A percentile compares a stretch with the other conserved stretches of the same genome.
These are phyloP conservation scores for Drosophila kohkoa DNA, from an alignment of 1,140 invertebrate genomes.

Conservation along the genomic window DNA sequence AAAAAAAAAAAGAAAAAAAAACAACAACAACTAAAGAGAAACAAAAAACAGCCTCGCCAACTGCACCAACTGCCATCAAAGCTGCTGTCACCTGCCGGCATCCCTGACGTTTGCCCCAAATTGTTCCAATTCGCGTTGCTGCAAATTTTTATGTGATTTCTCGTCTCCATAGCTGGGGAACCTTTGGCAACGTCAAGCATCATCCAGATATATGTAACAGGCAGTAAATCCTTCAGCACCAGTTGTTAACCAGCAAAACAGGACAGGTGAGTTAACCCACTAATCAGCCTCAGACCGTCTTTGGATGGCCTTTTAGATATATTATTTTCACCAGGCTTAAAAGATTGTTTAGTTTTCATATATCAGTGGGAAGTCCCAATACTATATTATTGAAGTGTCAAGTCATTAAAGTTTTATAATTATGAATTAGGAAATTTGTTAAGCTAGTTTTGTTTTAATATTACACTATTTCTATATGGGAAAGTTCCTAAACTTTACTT, in stretches of 20 bases:
- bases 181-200: slow-evolving; percentile 55
- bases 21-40: background rate
- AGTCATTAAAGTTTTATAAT: no score
- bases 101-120: slow-evolving; percentile 15
- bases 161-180: slow-evolving; percentile 61
- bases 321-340: no score
- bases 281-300: no score
- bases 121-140: slow-evolving; percentile 16
- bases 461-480: no score
- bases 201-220: slow-evolving; percentile 26
- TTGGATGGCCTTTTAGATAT: no score
- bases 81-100: slow-evolving; percentile 46
- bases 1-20: slow-evolving; percentile 29
- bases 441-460: no score
- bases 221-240: slow-evolving; percentile 31
- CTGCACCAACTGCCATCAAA: slow-evolving; percentile 33
- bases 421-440: no score
- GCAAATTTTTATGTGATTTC: slow-evolving; percentile 55
- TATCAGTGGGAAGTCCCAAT: no score
- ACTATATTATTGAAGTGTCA: no score
- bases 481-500: no score
- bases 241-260: slow-evolving; percentile 27
- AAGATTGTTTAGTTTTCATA: no score
- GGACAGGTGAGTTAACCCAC: slow-evolving; percentile 27
- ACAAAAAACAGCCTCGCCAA: slow-evolving; percentile 21